Conservation (phyloP, 2,888 invertebrate species). For the Netelia fuscicornis region DNA sequence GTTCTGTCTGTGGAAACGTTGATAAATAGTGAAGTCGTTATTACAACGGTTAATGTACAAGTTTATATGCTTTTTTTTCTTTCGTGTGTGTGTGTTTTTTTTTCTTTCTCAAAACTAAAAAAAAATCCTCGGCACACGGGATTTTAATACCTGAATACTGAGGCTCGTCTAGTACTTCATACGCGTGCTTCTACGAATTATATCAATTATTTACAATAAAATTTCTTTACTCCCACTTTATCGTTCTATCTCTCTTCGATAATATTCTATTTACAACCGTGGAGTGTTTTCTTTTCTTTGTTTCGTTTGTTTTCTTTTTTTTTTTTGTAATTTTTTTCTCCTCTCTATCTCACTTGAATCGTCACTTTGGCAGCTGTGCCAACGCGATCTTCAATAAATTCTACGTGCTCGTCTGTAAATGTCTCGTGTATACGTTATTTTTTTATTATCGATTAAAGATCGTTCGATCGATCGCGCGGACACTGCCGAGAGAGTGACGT, state of each 20-base stretch:
- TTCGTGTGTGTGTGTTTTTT: constrained; percentile 70
- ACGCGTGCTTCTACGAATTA: constrained; percentile 66
- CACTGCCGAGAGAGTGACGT: constrained; percentile 55
- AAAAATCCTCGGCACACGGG: constrained; percentile 72
- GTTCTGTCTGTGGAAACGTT: constrained; percentile 56
- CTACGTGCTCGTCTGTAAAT: neutral
- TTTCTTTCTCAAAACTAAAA: constrained; percentile 73
- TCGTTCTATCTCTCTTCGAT: neutral
- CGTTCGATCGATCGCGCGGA: constrained; percentile 14
- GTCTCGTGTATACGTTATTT: neutral
- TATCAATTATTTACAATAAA: constrained; percentile 69
- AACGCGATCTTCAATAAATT: constrained; percentile 22
- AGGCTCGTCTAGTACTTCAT: constrained; percentile 65
- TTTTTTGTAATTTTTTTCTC: neutral
- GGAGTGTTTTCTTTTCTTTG: constrained; percentile 49
- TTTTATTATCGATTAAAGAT: neutral
- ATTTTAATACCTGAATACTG: constrained; percentile 61
- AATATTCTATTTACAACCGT: constrained; percentile 65
- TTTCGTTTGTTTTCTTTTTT: neutral
- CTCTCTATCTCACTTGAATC: constrained; percentile 46
- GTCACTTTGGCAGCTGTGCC: constrained; percentile 38
- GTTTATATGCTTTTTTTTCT: constrained; percentile 64
- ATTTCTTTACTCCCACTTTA: constrained; percentile 38
- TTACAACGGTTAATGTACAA: constrained; percentile 73
- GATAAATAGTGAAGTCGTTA: constrained; percentile 61